A percentile compares a stretch with the other conserved stretches of the same genome.
phyloP scores from a whole-genome alignment of 1,140 invertebrate species.

The Bathynomus jamesi region DNA sequence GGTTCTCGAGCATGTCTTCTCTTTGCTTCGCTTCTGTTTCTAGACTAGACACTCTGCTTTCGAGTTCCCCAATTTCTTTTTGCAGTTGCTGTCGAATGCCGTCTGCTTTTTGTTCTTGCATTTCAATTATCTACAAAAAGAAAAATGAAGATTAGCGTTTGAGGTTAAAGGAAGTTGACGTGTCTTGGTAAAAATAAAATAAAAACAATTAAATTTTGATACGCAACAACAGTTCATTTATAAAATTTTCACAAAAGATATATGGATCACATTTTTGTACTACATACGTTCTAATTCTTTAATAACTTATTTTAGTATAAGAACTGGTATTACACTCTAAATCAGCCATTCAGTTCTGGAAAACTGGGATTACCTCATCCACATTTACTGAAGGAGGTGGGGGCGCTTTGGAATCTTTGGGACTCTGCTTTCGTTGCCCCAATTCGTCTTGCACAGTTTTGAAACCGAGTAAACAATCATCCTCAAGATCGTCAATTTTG shows the following conservation, averaged over 20 bases:
- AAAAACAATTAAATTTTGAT: too few species aligned
- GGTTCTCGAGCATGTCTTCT: conserved; percentile 4
- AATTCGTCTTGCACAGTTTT: not conserved
- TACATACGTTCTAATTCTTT: too few species aligned
- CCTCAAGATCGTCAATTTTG: not conserved
- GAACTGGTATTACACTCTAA: too few species aligned
- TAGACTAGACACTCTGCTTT: not conserved
- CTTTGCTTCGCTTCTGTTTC: conserved; percentile 4
- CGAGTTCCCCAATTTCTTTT: conserved; percentile 6
- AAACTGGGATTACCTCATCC: not conserved
- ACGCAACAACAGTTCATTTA: too few species aligned
- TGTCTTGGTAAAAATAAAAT: too few species aligned
- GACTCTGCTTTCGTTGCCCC: not conserved
- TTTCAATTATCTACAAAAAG: not conserved
- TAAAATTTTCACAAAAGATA: too few species aligned
- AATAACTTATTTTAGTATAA: too few species aligned
- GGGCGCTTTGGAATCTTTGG: not conserved
- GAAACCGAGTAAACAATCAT: not conserved
- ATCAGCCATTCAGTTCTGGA: too few species aligned
- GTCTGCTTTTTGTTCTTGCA: not conserved
- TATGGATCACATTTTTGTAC: too few species aligned
- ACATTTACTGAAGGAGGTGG: not conserved
- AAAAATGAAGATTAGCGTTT: too few species aligned
- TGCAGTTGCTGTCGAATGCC: conserved; percentile 6
- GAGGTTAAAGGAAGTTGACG: too few species aligned